Conservation (phyloP, 1,140 invertebrate species). For the Eupristina koningsbergeri region DNA sequence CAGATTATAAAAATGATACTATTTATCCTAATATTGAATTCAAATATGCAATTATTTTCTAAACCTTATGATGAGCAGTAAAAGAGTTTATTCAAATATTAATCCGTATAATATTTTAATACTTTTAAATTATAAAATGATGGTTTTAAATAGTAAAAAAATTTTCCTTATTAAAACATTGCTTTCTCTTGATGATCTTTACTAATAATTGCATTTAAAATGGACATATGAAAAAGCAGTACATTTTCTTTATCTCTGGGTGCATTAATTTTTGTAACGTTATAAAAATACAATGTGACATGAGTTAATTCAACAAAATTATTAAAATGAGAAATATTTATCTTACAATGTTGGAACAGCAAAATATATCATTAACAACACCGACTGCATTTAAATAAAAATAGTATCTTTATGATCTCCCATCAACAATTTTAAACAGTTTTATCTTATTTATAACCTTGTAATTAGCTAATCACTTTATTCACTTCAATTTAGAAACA, state of each 20-base stretch:
- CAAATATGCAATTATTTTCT: no score
- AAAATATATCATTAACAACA: constrained; percentile 23
- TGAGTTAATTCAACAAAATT: constrained; percentile 8
- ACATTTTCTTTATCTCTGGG: background rate
- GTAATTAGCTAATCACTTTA: background rate
- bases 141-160: no score
- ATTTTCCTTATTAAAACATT: no score
- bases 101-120: no score
- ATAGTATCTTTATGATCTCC: constrained; percentile 29
- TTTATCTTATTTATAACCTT: constrained; percentile 16
- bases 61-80: no score
- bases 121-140: no score
- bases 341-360: constrained; percentile 15
- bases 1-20: background rate
- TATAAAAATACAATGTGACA: constrained; percentile 7
- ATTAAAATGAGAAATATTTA: constrained; percentile 23
- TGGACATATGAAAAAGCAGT: background rate
- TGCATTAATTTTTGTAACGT: constrained; percentile 27
- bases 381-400: constrained; percentile 33
- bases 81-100: no score
- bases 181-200: background rate
- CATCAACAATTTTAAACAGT: background rate
- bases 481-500: background rate
- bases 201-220: background rate
- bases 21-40: background rate